phyloP scores from a whole-genome alignment of 1,140 invertebrate species.

The Phymorhynchus buccinoides region DNA sequence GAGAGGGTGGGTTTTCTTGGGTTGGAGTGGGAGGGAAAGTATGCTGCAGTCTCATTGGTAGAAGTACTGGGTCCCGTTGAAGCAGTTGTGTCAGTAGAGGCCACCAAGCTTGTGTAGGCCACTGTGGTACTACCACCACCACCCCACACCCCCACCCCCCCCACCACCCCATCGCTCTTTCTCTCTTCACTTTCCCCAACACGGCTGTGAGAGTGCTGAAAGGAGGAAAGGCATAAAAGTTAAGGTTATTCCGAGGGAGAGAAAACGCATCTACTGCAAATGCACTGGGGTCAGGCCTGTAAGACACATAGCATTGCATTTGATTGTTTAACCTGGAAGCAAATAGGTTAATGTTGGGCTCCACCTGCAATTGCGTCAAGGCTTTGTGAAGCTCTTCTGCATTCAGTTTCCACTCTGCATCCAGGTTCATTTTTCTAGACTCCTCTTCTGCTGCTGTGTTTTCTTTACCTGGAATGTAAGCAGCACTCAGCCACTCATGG shows the following conservation, averaged over 20 bases:
- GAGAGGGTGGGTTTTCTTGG: slow-evolving; percentile 38
- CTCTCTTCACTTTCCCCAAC: slow-evolving; percentile 35
- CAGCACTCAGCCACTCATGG: slow-evolving; percentile 40
- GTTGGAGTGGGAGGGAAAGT: neutral
- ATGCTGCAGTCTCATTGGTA: slow-evolving; percentile 18
- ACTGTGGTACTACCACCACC: slow-evolving; percentile 45
- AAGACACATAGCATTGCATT: no score
- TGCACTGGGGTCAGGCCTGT: no score
- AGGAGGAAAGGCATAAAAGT: no score
- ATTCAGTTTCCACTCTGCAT: slow-evolving; percentile 49
- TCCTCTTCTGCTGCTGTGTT: slow-evolving; percentile 44
- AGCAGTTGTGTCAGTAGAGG: slow-evolving; percentile 38
- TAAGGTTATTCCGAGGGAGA: no score
- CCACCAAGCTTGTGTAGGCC: slow-evolving; percentile 47
- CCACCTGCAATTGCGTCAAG: slow-evolving; percentile 14
- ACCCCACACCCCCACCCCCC: neutral
- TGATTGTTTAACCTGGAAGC: slow-evolving; percentile 51
- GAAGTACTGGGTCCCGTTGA: slow-evolving; percentile 36
- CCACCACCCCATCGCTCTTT: no score
- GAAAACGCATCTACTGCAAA: slow-evolving; percentile 50
- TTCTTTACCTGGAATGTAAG: slow-evolving; percentile 43
- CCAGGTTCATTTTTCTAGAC: slow-evolving; percentile 35
- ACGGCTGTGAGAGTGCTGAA: slow-evolving; percentile 39
- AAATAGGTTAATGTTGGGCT: slow-evolving; percentile 52
- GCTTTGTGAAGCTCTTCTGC: slow-evolving; percentile 35